phyloP scores from a whole-genome alignment of 2,797 vertebrate species.

The Cyclopterus lumpus region DNA sequence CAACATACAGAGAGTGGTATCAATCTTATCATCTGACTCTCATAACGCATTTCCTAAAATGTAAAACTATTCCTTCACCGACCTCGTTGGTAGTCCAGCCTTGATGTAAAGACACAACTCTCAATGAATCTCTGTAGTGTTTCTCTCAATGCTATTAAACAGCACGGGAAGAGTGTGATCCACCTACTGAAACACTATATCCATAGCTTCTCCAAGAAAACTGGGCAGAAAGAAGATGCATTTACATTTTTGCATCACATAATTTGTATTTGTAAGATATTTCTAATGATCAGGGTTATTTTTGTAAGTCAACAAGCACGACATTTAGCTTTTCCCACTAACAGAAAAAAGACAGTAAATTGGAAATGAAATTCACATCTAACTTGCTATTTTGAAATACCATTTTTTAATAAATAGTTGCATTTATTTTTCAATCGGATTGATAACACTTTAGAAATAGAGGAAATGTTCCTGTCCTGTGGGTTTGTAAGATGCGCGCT shows the following conservation, averaged over 20 bases:
- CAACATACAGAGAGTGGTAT: not conserved
- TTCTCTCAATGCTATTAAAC: not conserved
- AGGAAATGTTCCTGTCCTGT: not conserved
- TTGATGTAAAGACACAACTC: not conserved
- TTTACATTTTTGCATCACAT: not conserved
- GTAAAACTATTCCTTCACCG: not conserved
- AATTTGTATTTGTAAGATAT: not conserved
- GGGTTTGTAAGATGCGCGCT: not conserved
- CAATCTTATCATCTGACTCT: not conserved
- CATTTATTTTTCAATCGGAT: not conserved
- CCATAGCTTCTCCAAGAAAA: not conserved
- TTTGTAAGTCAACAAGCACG: not conserved
- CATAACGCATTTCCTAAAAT: not conserved
- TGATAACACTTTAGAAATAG: not conserved
- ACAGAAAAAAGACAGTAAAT: not conserved
- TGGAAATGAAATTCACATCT: not conserved
- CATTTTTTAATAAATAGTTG: not conserved
- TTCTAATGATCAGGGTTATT: not conserved
- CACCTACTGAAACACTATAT: not conserved
- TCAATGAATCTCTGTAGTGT: not conserved
- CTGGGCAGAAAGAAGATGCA: not conserved
- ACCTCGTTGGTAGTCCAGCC: not conserved
- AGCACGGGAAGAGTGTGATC: not conserved
- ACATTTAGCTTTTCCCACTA: not conserved
- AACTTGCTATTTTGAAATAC: not conserved